Evolutionary conservation across 2,888 invertebrate genomes (phyloP), one percentile per base, ranked within the genome.

Genomic region (Frankliniella fusca): DNA sequence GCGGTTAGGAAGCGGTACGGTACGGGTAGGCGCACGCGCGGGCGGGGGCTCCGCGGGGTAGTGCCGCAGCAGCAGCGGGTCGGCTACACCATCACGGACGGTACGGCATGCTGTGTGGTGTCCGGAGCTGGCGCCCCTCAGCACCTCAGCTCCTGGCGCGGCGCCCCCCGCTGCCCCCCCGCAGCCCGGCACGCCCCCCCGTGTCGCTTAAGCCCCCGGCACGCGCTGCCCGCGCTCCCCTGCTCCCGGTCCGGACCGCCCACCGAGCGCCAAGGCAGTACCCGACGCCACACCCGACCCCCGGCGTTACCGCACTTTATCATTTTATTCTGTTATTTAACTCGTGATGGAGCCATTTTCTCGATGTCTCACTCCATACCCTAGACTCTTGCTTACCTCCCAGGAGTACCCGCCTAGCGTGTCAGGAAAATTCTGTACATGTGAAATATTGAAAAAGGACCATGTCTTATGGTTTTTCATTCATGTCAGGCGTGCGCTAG

Each of bases 251-350:
- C n/a, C 23, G 70, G 70, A 76, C 70, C 70, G 70, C 70, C 70
- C 70, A 76, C 70, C 70, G 70, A 76, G 70, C 54, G 18, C 54
- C 54, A 5, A 38, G 38, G 5, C 38, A 38, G 38, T 38, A 10
- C 54, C 54, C 54, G 54, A 5, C 15, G 20, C 54, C 54, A 9
- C 54, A 54, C 54, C 12, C 38, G 38, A 54, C 12, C 54, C 38
- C 38, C 38, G 38, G 38, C 38, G 38, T 38, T 61, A 61, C 61
- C 61, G n/a, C 61, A 61, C 61, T 76, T 76, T 27, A 76, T 76
- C 70, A 76, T 76, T 76, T 76, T 76, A 76, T 76, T 76, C 27
- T 76, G 70, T 76, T 9, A 76, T 76, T 76, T 76, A 76, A 76
- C 70, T 76, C 70, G 70, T 76, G 70, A 76, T 76, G 70, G 70